Conservation (phyloP, 2,797 vertebrate genomes). For the Linurgus olivaceus region DNA sequence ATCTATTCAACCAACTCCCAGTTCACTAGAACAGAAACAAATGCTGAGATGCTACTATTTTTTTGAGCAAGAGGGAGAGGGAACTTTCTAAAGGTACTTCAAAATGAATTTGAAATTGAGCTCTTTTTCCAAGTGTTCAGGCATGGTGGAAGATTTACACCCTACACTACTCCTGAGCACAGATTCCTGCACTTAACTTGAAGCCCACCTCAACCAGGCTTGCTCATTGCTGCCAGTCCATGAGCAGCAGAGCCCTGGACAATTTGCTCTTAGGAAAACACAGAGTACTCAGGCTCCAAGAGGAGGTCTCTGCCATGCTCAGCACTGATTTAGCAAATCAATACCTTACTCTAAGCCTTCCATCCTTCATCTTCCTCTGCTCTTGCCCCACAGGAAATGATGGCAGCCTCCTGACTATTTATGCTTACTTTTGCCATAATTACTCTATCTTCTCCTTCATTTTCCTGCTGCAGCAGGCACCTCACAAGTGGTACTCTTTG, state of each 20-base stretch:
- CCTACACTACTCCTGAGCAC: background rate
- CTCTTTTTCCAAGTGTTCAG: background rate
- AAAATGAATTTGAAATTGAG: background rate
- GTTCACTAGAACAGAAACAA: background rate
- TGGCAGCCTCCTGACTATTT: background rate
- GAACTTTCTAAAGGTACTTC: background rate
- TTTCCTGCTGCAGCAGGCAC: background rate
- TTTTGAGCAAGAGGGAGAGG: background rate
- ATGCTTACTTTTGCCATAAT: constrained; percentile 40
- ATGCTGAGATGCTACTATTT: background rate
- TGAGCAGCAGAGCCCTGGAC: background rate
- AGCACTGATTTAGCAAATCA: background rate
- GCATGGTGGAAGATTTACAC: background rate
- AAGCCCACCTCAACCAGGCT: background rate
- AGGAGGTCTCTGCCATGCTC: background rate
- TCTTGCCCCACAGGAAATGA: background rate
- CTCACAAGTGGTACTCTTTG: background rate
- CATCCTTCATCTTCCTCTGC: background rate
- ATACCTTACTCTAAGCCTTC: background rate
- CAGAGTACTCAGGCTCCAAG: background rate
- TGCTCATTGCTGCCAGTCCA: background rate
- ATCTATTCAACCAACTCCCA: background rate
- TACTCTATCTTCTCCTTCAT: background rate
- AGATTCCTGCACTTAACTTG: background rate
- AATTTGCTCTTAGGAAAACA: background rate